Evolutionary conservation across 2,888 invertebrate species (phyloP), one percentile per base, ranked within the genome.

Genomic region (Campoplex capitator): DNA sequence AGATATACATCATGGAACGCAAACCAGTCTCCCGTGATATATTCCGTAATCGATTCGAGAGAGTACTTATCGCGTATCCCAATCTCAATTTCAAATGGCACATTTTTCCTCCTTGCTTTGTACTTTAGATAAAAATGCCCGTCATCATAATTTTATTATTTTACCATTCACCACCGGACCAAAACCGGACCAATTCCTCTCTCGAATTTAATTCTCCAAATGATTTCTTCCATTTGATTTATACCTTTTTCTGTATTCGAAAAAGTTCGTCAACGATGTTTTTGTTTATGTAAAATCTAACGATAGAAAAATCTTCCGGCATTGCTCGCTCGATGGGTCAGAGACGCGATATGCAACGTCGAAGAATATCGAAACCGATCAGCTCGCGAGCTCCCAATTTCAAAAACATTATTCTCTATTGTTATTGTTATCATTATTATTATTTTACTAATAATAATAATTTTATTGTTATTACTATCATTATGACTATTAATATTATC

Each of bases 301-400:
- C 18, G 51, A 51, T 16, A 16, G 18, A 51, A 51, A 51, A 51
- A 18, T 0, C 3, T 16, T 18, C 4, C 16, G 51, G 16, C 51
- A 16, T 51, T 18, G 28, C 28, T 62, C 58, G 51, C 13, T 35
- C 35, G 18, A 73, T 35, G 51, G 54, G 54, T 73, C n/a, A 35
- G 28, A 71, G 28, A 42, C 48, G 48, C 48, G 70, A 71, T 16
- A 38, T 38, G 16, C 75, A 28, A 71, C 32, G 45, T 23, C 48
- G 83, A 56, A 9, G 51, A 70, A 45, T 35, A 48, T 62, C 7
- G 38, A 67, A 51, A 75, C 38, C 32, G 28, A 86, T 42, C 68
- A 48, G 51, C 74, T 51, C 83, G 78, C 86, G 75, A 83, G 83
- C 88, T 73, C 83, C 77, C 82, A 65, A 77, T 76, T 85, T 89